Base-by-base conservation (phyloP, 2,888 invertebrate genomes). In the Artemia sp. region DNA sequence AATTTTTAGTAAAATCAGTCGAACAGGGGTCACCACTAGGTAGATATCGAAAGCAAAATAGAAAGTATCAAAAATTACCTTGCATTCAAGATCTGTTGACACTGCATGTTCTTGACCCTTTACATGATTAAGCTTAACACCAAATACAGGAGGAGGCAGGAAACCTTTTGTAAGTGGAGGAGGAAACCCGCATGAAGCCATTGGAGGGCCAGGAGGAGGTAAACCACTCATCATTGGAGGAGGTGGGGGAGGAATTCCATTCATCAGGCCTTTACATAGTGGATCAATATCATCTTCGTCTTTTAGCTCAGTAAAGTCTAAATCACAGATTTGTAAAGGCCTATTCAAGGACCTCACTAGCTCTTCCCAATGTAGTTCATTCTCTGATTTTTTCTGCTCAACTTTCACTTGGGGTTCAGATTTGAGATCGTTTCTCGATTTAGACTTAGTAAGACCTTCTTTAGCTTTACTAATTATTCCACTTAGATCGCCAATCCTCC, bases 291-390 rank as follows among this genome's bases (percentile, higher is more conserved):
- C 96, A 74, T 96, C 94, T 70, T 90, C 91, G 52, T 86, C 85
- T 69, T 85, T 85, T 70, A 98, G 82, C 79, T 97, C 96, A 12
- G 92, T 92, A 79, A 98, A 98, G 79, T 98, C 97, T 76, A 97
- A 83, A 79, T 97, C 96, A 78, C 95, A 93, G 68, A 93, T 83
- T 73, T 89, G 86, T 77, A 91, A 81, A 72, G 88, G 86, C 73
- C 90, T 81, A 72, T 85, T 83, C 74, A 89, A 81, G 73, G 86
- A 86, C 58, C 86, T 85, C 69, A 88, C 86, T 72, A 96, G 79
- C 76, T 92, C 90, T 76, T 96, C 95, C 96, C 97, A 97, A 76
- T 94, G 91, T 3, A 95, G 79, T 76, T 96, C 95, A 76, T 90
- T 92, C 79, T 94, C 94, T 0, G 92, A 89, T 77, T 92, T 89